Percentiles rank a stretch among this genome's conserved stretches.
phyloP scores from a whole-genome alignment of 1,140 invertebrate genomes.

The Neomicropteryx cornuta region DNA sequence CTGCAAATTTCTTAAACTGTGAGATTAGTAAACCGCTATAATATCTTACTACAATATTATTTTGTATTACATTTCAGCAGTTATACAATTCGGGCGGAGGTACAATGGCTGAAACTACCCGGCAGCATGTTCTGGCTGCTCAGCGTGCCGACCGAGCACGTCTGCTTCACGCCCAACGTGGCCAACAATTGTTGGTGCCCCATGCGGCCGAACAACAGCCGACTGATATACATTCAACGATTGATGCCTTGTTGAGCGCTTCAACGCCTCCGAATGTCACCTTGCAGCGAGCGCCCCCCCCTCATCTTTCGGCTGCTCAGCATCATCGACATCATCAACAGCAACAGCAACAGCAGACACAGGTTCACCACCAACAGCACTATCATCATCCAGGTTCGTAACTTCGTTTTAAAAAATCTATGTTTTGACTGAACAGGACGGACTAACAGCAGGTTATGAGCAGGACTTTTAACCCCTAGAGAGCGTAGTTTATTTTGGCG shows the following conservation, averaged over 20 bases:
- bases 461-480: no score
- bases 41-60: constrained; percentile 7
- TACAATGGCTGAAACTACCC: constrained; percentile 16
- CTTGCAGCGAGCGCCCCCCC: constrained; percentile 19
- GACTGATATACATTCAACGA: constrained; percentile 28
- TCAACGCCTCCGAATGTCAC: constrained; percentile 31
- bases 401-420: no score
- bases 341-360: constrained; percentile 28
- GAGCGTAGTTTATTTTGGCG: no score
- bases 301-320: constrained; percentile 13
- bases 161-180: constrained; percentile 27
- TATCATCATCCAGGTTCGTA: constrained; percentile 10
- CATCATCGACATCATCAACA: constrained; percentile 29
- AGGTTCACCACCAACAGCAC: constrained; percentile 27
- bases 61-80: not conserved
- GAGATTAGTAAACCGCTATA: no score
- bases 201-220: constrained; percentile 34
- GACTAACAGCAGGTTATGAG: no score
- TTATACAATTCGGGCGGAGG: constrained; percentile 5
- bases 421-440: no score
- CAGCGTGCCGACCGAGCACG: constrained; percentile 28
- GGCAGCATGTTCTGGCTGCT: constrained; percentile 20
- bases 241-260: constrained; percentile 27
- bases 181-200: constrained; percentile 32
- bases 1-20: constrained; percentile 18